Conservation (phyloP, 2,113 vertebrate species). For the Clarias macrocephalus region DNA sequence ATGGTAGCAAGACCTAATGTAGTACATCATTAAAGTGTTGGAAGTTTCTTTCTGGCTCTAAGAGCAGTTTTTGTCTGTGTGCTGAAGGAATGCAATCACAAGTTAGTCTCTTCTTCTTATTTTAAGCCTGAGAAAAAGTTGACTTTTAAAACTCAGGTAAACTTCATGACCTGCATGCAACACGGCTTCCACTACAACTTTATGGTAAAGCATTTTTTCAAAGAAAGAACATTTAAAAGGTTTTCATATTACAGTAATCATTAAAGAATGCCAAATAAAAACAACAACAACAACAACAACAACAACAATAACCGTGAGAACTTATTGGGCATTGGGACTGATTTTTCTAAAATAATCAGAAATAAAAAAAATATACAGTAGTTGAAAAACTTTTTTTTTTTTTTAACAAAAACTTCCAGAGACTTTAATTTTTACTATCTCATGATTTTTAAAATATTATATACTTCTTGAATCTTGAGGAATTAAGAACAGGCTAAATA, state of each 20-base stretch:
- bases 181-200: not conserved
- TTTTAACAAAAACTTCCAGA: not conserved
- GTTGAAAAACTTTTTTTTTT: too few relatives aligned
- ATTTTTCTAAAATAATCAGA: not conserved
- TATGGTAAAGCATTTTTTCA: not conserved
- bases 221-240: not conserved
- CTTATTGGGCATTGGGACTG: not conserved
- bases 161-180: not conserved
- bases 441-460: not conserved
- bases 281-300: too few relatives aligned
- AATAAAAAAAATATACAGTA: too few relatives aligned
- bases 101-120: not conserved
- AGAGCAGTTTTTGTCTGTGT: conserved; percentile 8
- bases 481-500: too few relatives aligned
- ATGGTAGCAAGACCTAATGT: conserved; percentile 19
- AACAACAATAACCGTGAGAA: not conserved
- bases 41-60: conserved; percentile 20
- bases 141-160: not conserved
- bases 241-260: not conserved
- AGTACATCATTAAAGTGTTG: conserved; percentile 20
- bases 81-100: conserved; percentile 23
- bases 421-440: not conserved
- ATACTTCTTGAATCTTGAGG: not conserved
- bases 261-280: not conserved
- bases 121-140: conserved; percentile 11